Conservation (phyloP, 2,888 invertebrate genomes). For the Macropis europaea region DNA sequence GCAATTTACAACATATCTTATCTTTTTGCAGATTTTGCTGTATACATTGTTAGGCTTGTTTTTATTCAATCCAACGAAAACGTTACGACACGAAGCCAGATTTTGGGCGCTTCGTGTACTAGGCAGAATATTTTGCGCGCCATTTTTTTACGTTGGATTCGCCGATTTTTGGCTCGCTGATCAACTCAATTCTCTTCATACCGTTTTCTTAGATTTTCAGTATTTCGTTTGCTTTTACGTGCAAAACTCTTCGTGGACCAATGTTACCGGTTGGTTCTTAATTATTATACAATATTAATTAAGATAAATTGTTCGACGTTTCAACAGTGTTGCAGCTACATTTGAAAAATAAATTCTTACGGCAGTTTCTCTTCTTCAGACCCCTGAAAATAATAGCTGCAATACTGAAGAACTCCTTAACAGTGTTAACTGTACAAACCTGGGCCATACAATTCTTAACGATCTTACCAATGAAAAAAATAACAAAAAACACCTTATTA, state of each 20-base stretch:
- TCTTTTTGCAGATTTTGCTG: slow-evolving; percentile 81
- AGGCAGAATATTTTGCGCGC: slow-evolving; percentile 85
- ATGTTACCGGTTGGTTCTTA: slow-evolving; percentile 70
- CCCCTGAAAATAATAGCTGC: no score
- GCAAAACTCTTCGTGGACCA: slow-evolving; percentile 83
- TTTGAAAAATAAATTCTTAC: no score
- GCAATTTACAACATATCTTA: background rate
- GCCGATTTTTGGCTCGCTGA: slow-evolving; percentile 99
- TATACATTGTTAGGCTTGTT: slow-evolving; percentile 89
- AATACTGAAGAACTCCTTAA: no score
- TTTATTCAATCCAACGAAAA: slow-evolving; percentile 94
- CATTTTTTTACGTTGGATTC: slow-evolving; percentile 95
- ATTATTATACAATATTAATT: background rate
- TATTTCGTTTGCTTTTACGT: slow-evolving; percentile 96
- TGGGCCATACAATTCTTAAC: no score
- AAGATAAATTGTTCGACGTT: no score
- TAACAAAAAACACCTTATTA: no score
- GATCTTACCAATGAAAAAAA: no score
- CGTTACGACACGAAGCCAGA: slow-evolving; percentile 94
- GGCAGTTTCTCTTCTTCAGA: no score
- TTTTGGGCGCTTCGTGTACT: slow-evolving; percentile 96
- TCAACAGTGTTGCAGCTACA: no score
- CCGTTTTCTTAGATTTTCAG: slow-evolving; percentile 96
- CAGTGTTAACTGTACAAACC: no score
- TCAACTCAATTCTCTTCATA: slow-evolving; percentile 95